A percentile compares a stretch with the other conserved stretches of the same genome.
phyloP scores from a whole-genome alignment of 2,888 invertebrate species.

The Escarpia spicata region DNA sequence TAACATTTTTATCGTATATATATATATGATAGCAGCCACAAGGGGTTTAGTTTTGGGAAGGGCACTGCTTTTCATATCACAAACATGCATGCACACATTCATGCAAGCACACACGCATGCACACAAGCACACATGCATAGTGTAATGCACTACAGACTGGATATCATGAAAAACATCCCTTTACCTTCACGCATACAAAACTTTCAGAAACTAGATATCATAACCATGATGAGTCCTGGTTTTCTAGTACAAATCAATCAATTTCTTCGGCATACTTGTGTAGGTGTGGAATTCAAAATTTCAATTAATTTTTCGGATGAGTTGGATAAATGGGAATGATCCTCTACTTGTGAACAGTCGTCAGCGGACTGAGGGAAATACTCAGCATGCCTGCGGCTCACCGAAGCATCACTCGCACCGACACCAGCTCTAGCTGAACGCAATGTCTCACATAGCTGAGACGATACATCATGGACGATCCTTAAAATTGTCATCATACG shows the following conservation, averaged over 20 bases:
- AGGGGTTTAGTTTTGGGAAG: neutral
- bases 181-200: neutral
- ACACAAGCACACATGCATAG: too few relatives aligned
- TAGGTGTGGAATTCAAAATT: neutral
- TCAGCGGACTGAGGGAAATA: neutral
- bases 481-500: neutral
- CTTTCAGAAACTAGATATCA: neutral
- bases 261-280: neutral
- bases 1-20: neutral
- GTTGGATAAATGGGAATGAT: neutral
- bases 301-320: neutral
- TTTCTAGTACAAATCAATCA: neutral
- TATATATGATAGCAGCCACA: neutral
- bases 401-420: neutral
- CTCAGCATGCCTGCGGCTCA: neutral
- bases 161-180: neutral
- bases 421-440: neutral
- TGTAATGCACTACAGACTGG: too few relatives aligned
- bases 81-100: neutral
- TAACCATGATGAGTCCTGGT: neutral
- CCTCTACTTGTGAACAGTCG: neutral
- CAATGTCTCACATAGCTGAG: neutral
- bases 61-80: neutral
- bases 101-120: too few relatives aligned
- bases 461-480: neutral